Evolutionary conservation across 2,888 invertebrate species (phyloP).

Genomic region (Oscheius sp.): DNA sequence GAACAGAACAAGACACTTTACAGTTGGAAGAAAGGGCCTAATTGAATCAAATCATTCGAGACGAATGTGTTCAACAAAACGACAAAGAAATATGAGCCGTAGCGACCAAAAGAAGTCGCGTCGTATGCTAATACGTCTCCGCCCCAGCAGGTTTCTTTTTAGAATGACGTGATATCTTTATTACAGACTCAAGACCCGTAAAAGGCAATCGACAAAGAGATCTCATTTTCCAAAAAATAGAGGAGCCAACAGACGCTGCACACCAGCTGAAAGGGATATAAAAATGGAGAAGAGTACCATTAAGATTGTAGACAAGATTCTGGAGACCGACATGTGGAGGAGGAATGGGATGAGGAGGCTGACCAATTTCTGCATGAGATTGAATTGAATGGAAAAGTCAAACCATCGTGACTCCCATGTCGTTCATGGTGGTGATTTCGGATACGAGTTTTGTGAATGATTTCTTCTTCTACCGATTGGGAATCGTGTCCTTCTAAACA

Average conservation of each 20-base stretch:
- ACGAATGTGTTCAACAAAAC: not conserved
- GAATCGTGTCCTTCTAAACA: constrained; percentile 21
- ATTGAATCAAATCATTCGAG: not conserved
- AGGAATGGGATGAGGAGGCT: constrained; percentile 11
- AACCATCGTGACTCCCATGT: constrained; percentile 15
- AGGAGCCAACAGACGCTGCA: constrained; percentile 19
- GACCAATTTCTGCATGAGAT: not conserved
- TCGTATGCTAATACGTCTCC: constrained; percentile 6
- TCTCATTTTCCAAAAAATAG: not conserved
- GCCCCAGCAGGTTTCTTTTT: constrained; percentile 2
- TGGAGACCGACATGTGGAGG: constrained; percentile 21
- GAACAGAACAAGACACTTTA: not conserved
- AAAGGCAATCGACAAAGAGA: too few relatives aligned
- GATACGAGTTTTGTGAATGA: constrained; percentile 13
- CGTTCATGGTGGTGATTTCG: constrained; percentile 16
- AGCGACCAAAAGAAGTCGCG: not conserved
- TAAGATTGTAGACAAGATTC: constrained; percentile 2
- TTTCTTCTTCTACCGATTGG: constrained; percentile 23
- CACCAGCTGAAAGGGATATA: constrained; percentile 7
- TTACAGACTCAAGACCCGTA: constrained; percentile 12
- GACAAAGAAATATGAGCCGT: not conserved
- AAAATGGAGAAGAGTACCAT: not conserved
- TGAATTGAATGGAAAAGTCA: not conserved
- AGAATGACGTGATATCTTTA: not conserved
- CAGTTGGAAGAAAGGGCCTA: not conserved